A percentile compares a stretch with the other conserved stretches of the same genome.
These are phyloP conservation scores for Epinotia brunnichana DNA, from an alignment of 2,888 invertebrate genomes.

Conservation along the genomic window DNA sequence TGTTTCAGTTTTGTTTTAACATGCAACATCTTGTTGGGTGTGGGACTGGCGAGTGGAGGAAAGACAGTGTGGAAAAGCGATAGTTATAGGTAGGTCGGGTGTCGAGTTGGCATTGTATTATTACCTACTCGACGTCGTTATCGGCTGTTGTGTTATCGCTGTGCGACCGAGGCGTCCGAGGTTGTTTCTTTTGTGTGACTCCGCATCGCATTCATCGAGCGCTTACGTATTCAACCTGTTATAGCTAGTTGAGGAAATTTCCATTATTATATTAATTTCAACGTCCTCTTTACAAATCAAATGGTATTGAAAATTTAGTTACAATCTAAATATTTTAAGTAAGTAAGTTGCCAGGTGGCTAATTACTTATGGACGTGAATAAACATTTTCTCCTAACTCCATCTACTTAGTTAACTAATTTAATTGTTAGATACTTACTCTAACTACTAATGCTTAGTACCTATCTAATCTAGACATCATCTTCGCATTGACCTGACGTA, in stretches of 20 bases:
- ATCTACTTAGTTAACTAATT: slow-evolving; percentile 12
- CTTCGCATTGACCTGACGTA: neutral
- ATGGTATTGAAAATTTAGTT: too few relatives aligned
- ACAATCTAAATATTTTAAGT: too few relatives aligned
- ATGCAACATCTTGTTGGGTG: slow-evolving; percentile 77
- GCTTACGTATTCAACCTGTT: slow-evolving; percentile 42
- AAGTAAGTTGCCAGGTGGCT: too few relatives aligned
- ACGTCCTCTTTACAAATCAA: too few relatives aligned
- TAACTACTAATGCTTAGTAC: neutral
- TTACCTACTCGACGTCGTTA: slow-evolving; percentile 71
- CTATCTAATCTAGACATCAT: neutral
- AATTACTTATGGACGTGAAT: slow-evolving; percentile 4
- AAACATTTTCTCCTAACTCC: neutral
- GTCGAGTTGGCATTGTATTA: slow-evolving; percentile 81
- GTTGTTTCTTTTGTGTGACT: slow-evolving; percentile 71
- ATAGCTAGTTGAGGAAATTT: slow-evolving; percentile 28
- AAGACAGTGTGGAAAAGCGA: slow-evolving; percentile 74
- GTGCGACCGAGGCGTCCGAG: slow-evolving; percentile 52
- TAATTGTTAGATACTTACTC: neutral
- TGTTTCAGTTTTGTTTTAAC: slow-evolving; percentile 37
- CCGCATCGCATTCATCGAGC: slow-evolving; percentile 66
- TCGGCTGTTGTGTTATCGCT: slow-evolving; percentile 72
- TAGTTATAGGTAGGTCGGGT: slow-evolving; percentile 81
- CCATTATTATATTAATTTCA: neutral
- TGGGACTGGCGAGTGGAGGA: slow-evolving; percentile 66